These are phyloP conservation scores for Acestrorhynchus altus DNA, from an alignment of 2,797 vertebrate genomes.

Conservation along the genomic window DNA sequence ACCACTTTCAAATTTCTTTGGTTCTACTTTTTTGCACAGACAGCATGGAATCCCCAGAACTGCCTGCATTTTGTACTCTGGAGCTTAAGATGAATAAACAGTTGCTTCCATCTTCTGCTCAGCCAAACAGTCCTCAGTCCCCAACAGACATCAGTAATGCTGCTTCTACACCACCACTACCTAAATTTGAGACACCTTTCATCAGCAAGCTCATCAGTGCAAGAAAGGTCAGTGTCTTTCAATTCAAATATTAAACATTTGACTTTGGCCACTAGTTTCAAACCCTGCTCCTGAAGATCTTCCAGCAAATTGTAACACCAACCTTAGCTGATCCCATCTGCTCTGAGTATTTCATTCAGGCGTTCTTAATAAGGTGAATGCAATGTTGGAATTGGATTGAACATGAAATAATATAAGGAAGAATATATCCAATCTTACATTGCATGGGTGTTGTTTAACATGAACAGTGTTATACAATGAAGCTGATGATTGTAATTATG, in stretches of 20 bases:
- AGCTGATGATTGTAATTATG: not conserved
- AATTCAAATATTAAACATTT: not conserved
- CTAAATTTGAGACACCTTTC: slow-evolving; percentile 77
- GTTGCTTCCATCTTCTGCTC: slow-evolving; percentile 44
- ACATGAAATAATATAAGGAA: too few species aligned
- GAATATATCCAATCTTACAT: too few species aligned
- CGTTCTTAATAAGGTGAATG: too few species aligned
- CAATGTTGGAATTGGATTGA: too few species aligned
- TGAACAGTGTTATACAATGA: not conserved
- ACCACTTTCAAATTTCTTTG: not conserved
- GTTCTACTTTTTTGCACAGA: slow-evolving; percentile 51
- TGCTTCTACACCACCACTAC: slow-evolving; percentile 68
- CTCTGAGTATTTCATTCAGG: too few species aligned
- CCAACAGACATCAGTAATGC: slow-evolving; percentile 41
- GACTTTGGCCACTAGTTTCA: too few species aligned
- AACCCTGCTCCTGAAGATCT: too few species aligned
- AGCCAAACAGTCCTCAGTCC: slow-evolving; percentile 48
- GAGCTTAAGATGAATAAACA: slow-evolving; percentile 79
- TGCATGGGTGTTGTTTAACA: too few species aligned
- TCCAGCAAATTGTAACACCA: too few species aligned
- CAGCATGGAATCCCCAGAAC: slow-evolving; percentile 77
- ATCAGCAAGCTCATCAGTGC: slow-evolving; percentile 72
- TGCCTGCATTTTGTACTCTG: slow-evolving; percentile 81
- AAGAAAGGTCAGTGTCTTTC: slow-evolving; percentile 69
- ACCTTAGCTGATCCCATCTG: too few species aligned